phyloP scores from a whole-genome alignment of 2,113 vertebrate species.

The Naja naja region DNA sequence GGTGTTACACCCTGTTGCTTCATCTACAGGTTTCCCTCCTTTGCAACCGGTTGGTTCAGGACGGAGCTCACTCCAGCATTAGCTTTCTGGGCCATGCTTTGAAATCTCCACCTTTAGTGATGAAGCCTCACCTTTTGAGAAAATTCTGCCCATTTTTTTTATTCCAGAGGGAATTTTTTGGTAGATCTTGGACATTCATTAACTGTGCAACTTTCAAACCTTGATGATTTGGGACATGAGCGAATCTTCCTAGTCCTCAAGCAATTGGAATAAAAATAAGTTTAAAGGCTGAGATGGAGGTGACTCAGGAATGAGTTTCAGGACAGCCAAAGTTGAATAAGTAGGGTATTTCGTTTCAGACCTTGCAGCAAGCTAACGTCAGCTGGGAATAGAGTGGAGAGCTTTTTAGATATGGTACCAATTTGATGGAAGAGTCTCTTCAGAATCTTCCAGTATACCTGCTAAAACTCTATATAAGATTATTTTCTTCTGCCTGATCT shows the following conservation, averaged over 20 bases:
- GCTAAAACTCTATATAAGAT: not conserved
- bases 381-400: not conserved
- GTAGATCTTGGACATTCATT: not conserved
- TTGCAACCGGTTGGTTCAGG: constrained; percentile 20
- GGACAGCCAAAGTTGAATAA: not conserved
- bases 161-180: not conserved
- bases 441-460: not conserved
- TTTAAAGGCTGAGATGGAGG: not conserved
- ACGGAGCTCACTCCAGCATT: not conserved
- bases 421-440: not conserved
- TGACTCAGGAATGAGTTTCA: not conserved
- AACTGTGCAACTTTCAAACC: not conserved
- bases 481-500: not conserved
- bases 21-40: constrained; percentile 12
- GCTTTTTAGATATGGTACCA: not conserved
- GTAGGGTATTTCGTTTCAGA: not conserved
- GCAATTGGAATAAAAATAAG: not conserved
- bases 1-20: constrained; percentile 23
- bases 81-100: not conserved
- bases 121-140: not conserved
- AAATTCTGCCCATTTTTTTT: not conserved
- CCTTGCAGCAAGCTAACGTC: not conserved
- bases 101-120: not conserved
- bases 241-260: not conserved
- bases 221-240: not conserved